Percentiles rank a stretch among this genome's conserved stretches.
Conservation (phyloP, 2,888 invertebrate species). For the Poecilus cupreus region DNA sequence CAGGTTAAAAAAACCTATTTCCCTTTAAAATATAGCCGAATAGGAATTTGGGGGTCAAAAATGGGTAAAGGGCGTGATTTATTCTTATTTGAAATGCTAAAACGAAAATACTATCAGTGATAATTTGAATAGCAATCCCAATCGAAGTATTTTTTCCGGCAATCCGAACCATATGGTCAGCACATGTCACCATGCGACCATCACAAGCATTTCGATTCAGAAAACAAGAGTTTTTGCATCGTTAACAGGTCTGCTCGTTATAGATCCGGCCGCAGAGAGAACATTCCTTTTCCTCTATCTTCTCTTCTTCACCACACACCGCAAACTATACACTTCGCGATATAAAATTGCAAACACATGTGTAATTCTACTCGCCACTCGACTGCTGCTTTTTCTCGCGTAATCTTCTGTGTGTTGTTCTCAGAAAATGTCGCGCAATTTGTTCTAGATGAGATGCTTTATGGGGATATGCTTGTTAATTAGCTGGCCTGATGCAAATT, state of each 20-base stretch:
- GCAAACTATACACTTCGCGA: background rate
- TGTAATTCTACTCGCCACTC: background rate
- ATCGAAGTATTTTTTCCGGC: background rate
- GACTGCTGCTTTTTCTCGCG: background rate
- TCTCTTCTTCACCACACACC: background rate
- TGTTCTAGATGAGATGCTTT: background rate
- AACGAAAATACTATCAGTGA: no score
- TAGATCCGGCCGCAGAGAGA: background rate
- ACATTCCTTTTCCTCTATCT: background rate
- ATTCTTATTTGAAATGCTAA: no score
- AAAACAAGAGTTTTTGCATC: slow-evolving; percentile 18
- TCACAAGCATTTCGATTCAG: background rate
- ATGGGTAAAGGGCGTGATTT: no score
- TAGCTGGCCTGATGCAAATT: background rate
- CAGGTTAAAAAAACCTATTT: no score
- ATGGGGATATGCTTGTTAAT: background rate
- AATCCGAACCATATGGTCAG: background rate
- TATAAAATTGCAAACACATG: slow-evolving; percentile 46
- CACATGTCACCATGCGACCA: background rate
- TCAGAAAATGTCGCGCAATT: background rate
- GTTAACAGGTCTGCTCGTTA: slow-evolving; percentile 16
- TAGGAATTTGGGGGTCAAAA: no score
- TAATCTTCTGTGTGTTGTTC: background rate
- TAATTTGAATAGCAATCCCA: no score
- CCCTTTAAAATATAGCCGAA: no score